These are phyloP conservation scores for Lota lota DNA, from an alignment of 2,113 vertebrate species.

Conservation along the genomic window DNA sequence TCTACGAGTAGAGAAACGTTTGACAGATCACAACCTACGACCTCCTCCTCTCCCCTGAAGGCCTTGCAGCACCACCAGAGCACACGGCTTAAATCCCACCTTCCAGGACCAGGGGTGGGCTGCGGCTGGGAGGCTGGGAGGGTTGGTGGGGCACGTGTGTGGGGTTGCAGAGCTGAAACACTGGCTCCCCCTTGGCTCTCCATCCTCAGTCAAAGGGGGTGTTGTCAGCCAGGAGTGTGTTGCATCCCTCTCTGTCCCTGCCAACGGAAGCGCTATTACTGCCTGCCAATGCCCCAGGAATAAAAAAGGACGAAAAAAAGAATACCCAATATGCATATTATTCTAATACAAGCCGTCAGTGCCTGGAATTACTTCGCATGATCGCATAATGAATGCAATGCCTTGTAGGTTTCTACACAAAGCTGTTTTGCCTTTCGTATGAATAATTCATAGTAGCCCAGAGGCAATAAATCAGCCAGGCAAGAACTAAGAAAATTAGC, in stretches of 20 bases:
- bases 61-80: constrained; percentile 42
- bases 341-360: constrained; percentile 79
- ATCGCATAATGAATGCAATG: constrained; percentile 84
- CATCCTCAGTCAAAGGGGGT: constrained; percentile 62
- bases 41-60: background rate
- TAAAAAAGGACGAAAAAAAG: constrained; percentile 30
- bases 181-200: constrained; percentile 38
- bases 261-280: constrained; percentile 71
- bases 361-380: constrained; percentile 80
- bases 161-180: constrained; percentile 33
- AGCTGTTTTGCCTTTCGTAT: constrained; percentile 81
- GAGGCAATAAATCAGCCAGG: constrained; percentile 91
- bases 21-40: constrained; percentile 51
- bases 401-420: constrained; percentile 84
- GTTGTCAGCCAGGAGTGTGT: constrained; percentile 63
- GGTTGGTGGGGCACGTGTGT: background rate
- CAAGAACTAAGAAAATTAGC: constrained; percentile 91
- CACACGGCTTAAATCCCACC: constrained; percentile 55
- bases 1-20: constrained; percentile 44
- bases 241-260: constrained; percentile 64
- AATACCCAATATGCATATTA: constrained; percentile 81
- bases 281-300: constrained; percentile 69
- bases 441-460: constrained; percentile 90
- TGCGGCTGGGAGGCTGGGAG: background rate
- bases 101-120: constrained; percentile 13